Base-by-base conservation (phyloP, 2,888 invertebrate genomes). In the Metellina segmentata region DNA sequence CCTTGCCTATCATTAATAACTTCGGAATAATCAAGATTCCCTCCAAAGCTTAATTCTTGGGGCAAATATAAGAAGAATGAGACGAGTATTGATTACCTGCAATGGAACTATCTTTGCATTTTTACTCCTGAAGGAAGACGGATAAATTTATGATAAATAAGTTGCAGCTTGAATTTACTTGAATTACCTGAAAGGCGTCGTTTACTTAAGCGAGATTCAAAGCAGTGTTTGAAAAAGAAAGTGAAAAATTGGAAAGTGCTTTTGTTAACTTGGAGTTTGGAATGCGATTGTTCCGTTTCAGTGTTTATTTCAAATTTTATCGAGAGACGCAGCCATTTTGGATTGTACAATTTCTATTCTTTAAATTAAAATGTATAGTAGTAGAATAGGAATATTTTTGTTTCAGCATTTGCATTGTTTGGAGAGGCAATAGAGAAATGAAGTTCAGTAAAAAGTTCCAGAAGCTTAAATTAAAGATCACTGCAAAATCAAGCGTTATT, bases 1-100 rank as follows among this genome's bases (percentile, higher is more conserved):
- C 78, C 86, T 86, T 77, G 51, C 69, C 77, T 78, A 78, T 77
- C 77, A 86, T 86, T 86, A 86, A 86, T 86, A 86, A 86, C 86
- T 86, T 48, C 49, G 20, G 78, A 70, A 82, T 61, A 78, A 86
- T 77, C 85, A 34, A 51, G 20, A 49, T 71, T 71, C 71, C 70
- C 71, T 69, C 51, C 61, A 85, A 77, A 69, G 69, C 70, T 77
- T 78, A 78, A 69, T 86, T 51, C 86, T 78, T 20, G 19, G 49
- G 77, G 86, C 78, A 78, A 86, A 69, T 86, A 75, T 9, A 86
- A 86, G 78, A 77, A 86, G 51, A 86, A 86, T 75, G 77, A 69
- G 49, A 77, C 48, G 16, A 20, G 70, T 61, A 86, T 86, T 86
- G 86, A 78, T 86, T 86, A 16, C n/a, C 9, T 61, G 61, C 11